Base-by-base conservation (phyloP, 1,140 invertebrate genomes). In the Drosophila arawakana region DNA sequence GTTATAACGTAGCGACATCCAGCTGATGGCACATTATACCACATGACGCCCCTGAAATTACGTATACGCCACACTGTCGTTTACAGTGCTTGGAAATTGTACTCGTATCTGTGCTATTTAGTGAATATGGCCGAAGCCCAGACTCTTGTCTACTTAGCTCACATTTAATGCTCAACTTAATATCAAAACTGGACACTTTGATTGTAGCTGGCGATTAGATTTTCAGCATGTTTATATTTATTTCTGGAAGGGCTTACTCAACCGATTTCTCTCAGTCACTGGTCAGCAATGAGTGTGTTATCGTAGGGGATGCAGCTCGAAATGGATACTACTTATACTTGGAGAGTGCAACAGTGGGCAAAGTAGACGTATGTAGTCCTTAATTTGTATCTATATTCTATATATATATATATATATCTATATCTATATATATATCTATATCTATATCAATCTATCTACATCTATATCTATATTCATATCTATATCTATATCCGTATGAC, bases 11-110 rank as follows among this genome's bases (percentile, higher is more conserved):
- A 66, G 57, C 65, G 68, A 71, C 71, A 76, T 74, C 46, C 81
- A 74, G 59, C 78, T 81, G 78, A 89, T 88, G 84, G 78, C 73
- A 80, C 81, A 88, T 88, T 88, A 88, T 84, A 69, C 77, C 78
- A 81, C 71, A 90, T 69, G 75, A 84, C 85, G 84, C 78, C 84
- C 84, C 81, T 76, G 35, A 84, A 90, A 84, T 89, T 89, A 84
- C 80, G 78, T 89, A 90, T 84, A 77, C 71, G 46, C 58, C 80
- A 84, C 80, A 69, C 18, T 8, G 15, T 58, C 30, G 21, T 10
- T 13, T 39, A 18, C 10, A 34, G 35, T 37, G 37, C 46, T 34
- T 9, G 44, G 2, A 35, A n/a, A 4, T 34, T 8, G 68, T 15
- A 13, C 59, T 30, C 15, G 35, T 59, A 21, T 67, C 15, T 52